These are phyloP conservation scores for Tolmerus cingulatus DNA, from an alignment of 2,888 invertebrate species.

Conservation along the genomic window DNA sequence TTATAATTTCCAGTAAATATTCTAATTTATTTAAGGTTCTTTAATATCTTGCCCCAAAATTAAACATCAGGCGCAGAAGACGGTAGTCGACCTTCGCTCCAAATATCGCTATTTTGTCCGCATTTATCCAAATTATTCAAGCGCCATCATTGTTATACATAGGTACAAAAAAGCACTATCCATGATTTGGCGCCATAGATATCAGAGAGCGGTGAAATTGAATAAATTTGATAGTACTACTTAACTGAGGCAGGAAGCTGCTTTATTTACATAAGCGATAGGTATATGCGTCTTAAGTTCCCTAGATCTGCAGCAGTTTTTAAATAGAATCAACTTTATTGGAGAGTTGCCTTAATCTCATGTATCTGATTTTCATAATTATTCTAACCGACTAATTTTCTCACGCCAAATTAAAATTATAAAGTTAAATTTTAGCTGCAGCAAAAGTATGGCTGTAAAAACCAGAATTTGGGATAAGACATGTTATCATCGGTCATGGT, in stretches of 20 bases:
- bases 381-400: constrained; percentile 6
- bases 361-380: background rate
- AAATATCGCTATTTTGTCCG: background rate
- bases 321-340: background rate
- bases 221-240: background rate
- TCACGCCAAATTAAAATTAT: constrained; percentile 28
- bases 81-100: background rate
- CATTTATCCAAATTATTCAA: background rate
- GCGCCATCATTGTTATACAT: background rate
- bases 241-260: background rate
- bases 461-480: background rate
- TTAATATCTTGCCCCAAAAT: background rate
- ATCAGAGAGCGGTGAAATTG: background rate
- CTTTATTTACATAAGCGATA: background rate
- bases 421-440: background rate
- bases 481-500: constrained; percentile 12
- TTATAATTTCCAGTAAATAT: too few species aligned
- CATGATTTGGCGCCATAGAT: background rate
- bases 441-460: background rate
- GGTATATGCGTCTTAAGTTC: background rate
- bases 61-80: background rate
- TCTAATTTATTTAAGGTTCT: too few species aligned
- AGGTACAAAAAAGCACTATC: background rate
- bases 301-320: background rate
- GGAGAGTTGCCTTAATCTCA: background rate